These are phyloP conservation scores for Clangula hyemalis DNA, from an alignment of 2,797 vertebrate genomes.

Conservation along the genomic window DNA sequence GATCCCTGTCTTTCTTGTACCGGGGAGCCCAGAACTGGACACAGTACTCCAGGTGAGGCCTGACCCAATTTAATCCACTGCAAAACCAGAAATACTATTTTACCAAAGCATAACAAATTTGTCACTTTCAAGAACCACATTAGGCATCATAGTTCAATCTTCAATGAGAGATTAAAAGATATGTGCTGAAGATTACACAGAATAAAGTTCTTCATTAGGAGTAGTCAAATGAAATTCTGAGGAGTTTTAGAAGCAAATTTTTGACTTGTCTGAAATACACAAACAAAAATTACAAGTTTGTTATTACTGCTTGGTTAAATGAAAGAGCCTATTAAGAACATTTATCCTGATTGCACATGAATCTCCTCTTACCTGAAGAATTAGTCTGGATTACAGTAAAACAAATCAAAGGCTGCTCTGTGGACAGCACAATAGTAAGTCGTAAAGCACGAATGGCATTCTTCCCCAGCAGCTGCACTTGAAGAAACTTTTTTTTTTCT, in stretches of 20 bases:
- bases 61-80: background rate
- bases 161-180: conserved; percentile 24
- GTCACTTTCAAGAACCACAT: background rate
- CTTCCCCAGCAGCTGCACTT: background rate
- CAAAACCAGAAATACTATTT: background rate
- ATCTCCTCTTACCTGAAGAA: background rate
- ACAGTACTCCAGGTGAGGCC: too few relatives aligned
- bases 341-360: background rate
- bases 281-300: background rate
- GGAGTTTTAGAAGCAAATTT: conserved; percentile 22
- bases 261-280: conserved; percentile 6
- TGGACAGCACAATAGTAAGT: background rate
- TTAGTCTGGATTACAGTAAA: background rate
- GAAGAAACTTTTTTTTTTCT: background rate
- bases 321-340: background rate
- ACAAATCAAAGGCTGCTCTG: background rate
- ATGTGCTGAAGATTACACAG: conserved; percentile 1
- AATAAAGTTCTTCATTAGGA: conserved; percentile 28
- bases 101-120: background rate
- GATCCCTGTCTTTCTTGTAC: too few relatives aligned
- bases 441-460: background rate
- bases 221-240: background rate
- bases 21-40: too few relatives aligned
- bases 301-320: background rate
- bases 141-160: background rate